Conservation (phyloP, 2,797 vertebrate species). For the Chromis chromis region DNA sequence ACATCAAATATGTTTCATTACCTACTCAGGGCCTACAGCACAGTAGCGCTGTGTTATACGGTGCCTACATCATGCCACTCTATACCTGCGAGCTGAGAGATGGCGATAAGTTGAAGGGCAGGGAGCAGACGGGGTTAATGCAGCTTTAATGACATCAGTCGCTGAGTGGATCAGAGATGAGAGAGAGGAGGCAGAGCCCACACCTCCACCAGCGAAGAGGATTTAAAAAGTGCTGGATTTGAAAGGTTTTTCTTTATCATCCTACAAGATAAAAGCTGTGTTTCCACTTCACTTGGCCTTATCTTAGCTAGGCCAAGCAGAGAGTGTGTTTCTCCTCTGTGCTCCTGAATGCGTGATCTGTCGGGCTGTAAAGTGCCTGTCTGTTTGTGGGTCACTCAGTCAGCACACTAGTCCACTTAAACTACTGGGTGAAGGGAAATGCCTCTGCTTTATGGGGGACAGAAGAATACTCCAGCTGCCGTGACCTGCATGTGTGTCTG, state of each 20-base stretch:
- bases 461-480: slow-evolving; percentile 59
- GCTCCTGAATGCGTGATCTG: slow-evolving; percentile 31
- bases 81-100: slow-evolving; percentile 32
- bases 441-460: slow-evolving; percentile 60
- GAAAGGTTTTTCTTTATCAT: slow-evolving; percentile 21
- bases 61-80: slow-evolving; percentile 34
- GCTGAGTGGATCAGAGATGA: slow-evolving; percentile 47
- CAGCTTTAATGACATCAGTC: slow-evolving; percentile 61
- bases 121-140: slow-evolving; percentile 57
- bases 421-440: slow-evolving; percentile 55
- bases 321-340: slow-evolving; percentile 21
- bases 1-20: slow-evolving; percentile 61
- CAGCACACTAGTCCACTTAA: slow-evolving; percentile 52
- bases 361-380: slow-evolving; percentile 41
- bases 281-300: slow-evolving; percentile 29
- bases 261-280: slow-evolving; percentile 26
- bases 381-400: slow-evolving; percentile 62
- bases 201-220: slow-evolving; percentile 30
- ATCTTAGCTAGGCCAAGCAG: slow-evolving; percentile 18
- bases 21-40: slow-evolving; percentile 42
- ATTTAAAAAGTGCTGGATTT: slow-evolving; percentile 35
- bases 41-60: slow-evolving; percentile 56
- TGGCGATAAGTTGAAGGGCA: slow-evolving; percentile 41
- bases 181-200: slow-evolving; percentile 10
- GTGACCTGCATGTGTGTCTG: slow-evolving; percentile 19